These are phyloP conservation scores for Aegithalos caudatus DNA, from an alignment of 2,113 vertebrate species.

Conservation along the genomic window DNA sequence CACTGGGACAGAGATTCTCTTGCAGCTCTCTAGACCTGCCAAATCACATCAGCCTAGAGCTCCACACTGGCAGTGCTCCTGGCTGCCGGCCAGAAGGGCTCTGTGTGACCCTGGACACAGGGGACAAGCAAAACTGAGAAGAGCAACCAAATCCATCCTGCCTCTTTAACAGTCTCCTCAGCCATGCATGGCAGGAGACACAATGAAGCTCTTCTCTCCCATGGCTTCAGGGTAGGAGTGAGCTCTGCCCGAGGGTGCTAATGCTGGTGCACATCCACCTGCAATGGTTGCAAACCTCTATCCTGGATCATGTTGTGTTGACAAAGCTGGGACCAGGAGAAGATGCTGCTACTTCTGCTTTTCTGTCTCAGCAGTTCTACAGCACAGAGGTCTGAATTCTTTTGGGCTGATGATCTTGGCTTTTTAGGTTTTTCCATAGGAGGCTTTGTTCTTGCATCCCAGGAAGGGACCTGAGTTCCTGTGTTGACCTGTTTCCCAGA, in stretches of 20 bases:
- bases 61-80: background rate
- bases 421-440: background rate
- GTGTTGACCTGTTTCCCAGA: background rate
- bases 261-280: background rate
- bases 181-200: background rate
- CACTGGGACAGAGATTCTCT: background rate
- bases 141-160: background rate
- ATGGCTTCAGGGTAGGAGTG: background rate
- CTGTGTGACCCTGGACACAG: too few relatives aligned
- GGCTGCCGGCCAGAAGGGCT: background rate
- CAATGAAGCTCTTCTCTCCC: background rate
- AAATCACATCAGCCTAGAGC: background rate
- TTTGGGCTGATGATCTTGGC: background rate
- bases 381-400: background rate
- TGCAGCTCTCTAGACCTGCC: background rate
- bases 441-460: background rate
- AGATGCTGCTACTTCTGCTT: background rate
- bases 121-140: background rate
- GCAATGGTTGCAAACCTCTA: fast-evolving
- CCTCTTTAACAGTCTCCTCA: background rate
- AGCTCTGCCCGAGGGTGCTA: background rate
- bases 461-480: background rate
- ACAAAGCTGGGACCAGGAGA: background rate
- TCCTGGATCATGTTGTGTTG: fast-evolving
- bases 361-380: background rate